phyloP scores from a whole-genome alignment of 2,888 invertebrate species.

The Torymus auratus region DNA sequence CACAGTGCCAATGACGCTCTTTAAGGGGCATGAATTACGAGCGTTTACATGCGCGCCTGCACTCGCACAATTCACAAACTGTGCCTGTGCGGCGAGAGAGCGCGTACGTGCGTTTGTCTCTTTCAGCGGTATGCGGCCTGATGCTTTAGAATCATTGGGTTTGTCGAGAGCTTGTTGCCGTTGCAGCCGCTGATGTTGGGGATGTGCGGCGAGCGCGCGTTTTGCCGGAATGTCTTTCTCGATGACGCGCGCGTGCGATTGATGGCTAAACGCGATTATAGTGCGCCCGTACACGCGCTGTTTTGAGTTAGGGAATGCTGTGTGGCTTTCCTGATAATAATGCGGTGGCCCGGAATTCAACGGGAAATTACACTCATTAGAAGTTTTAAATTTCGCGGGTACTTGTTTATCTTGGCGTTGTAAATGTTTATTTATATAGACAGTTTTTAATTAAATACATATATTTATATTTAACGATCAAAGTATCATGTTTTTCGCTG shows the following conservation, averaged over 20 bases:
- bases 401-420: not conserved
- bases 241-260: not conserved
- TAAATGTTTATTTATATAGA: not conserved
- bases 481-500: not conserved
- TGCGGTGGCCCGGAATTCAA: no score
- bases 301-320: no score
- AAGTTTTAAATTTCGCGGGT: no score
- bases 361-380: no score
- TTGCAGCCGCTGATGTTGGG: no score
- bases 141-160: slow-evolving; percentile 8
- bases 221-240: slow-evolving; percentile 1
- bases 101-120: slow-evolving; percentile 33
- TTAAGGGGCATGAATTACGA: slow-evolving; percentile 57
- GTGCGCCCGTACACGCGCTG: not conserved
- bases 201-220: not conserved
- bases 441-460: no score
- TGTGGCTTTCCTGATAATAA: no score
- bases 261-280: not conserved
- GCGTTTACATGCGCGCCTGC: not conserved
- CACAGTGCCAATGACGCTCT: slow-evolving; percentile 58
- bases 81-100: not conserved
- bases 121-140: slow-evolving; percentile 21
- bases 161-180: not conserved
- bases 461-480: no score
- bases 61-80: slow-evolving; percentile 34